Evolutionary conservation across 2,113 vertebrate genomes (phyloP).

Genomic region (Daboia siamensis): DNA sequence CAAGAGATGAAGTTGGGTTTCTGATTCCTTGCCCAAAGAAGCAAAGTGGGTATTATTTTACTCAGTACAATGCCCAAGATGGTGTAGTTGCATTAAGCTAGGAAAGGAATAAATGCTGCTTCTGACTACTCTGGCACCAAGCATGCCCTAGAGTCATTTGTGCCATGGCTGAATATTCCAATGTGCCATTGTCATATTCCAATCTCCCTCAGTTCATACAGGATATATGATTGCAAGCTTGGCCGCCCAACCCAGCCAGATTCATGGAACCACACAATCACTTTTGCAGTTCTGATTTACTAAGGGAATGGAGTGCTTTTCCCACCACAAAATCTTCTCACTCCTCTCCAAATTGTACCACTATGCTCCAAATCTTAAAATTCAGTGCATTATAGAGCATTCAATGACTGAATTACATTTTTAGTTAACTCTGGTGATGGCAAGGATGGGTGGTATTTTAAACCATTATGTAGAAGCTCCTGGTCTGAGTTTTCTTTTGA

Average conservation of each 20-base stretch:
- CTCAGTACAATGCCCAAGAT: neutral
- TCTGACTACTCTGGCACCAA: neutral
- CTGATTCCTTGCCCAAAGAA: neutral
- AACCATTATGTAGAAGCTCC: slow-evolving; percentile 52
- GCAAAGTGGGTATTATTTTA: neutral
- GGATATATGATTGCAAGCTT: neutral
- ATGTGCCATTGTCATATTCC: neutral
- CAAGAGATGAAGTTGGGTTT: neutral
- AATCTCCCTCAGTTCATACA: neutral
- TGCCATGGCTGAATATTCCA: neutral
- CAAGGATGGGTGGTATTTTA: slow-evolving; percentile 61
- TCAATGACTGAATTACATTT: slow-evolving; percentile 62
- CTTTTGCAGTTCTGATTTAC: neutral
- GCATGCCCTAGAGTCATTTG: neutral
- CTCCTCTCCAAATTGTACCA: slow-evolving; percentile 48
- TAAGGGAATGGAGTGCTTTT: slow-evolving; percentile 37
- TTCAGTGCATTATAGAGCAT: slow-evolving; percentile 51
- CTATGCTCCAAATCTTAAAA: slow-evolving; percentile 49
- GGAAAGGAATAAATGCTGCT: neutral
- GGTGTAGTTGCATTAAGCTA: neutral
- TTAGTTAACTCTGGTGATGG: slow-evolving; percentile 52
- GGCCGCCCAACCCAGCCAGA: neutral
- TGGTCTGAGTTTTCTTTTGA: slow-evolving; percentile 58
- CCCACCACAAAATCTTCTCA: slow-evolving; percentile 32
- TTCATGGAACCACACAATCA: neutral